Conservation (phyloP, 2,888 invertebrate species). For the Halictus quadricinctus region DNA sequence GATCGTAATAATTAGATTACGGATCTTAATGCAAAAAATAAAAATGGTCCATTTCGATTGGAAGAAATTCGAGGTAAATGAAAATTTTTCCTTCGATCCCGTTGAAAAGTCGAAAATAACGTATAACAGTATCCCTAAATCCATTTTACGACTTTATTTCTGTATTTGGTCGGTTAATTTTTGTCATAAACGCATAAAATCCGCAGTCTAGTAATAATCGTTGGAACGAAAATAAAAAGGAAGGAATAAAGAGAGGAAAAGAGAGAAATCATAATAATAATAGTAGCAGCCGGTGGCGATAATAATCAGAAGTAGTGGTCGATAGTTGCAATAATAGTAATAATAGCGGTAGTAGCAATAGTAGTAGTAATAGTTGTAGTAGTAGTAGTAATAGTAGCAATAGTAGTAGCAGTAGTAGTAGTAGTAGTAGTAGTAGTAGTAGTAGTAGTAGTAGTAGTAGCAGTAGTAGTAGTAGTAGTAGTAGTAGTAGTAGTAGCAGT, state of each 20-base stretch:
- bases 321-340: conserved; percentile 13
- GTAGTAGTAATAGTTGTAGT: conserved; percentile 14
- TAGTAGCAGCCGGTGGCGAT: background rate
- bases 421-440: background rate
- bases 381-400: background rate
- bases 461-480: background rate
- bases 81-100: background rate
- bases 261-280: conserved; percentile 19
- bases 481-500: background rate
- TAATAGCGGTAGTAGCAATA: conserved; percentile 71
- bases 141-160: background rate
- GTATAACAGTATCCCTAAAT: too few species aligned
- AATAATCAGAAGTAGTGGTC: conserved; percentile 8
- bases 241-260: background rate
- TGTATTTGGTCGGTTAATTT: background rate
- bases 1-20: conserved; percentile 24
- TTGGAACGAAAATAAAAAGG: background rate
- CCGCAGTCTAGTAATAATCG: background rate
- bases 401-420: background rate
- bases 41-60: background rate
- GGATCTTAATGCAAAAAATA: background rate
- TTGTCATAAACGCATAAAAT: background rate
- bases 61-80: background rate
- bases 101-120: background rate
- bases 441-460: background rate